A percentile compares a stretch with the other conserved stretches of the same genome.
Evolutionary conservation across 1,140 invertebrate species (phyloP).

Genomic region (Brachionus manjavacas): DNA sequence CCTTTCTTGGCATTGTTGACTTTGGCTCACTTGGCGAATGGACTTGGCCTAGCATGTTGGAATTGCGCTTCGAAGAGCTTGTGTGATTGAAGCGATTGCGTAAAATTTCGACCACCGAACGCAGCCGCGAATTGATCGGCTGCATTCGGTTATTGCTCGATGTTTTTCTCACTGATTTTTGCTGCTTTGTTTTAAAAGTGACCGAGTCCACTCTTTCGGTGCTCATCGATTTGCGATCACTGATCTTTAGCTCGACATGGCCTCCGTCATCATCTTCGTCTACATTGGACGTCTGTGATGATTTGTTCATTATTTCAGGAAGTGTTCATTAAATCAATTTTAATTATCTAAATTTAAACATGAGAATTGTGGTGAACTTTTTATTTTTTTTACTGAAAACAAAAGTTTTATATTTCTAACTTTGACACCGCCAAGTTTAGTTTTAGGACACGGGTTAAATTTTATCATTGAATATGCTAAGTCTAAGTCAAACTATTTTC

Average conservation of each 20-base stretch:
- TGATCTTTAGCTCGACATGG: background rate
- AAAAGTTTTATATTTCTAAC: background rate
- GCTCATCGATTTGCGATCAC: background rate
- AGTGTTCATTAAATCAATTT: background rate
- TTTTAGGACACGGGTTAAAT: background rate
- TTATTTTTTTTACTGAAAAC: background rate
- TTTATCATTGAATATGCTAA: background rate
- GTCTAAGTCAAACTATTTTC: background rate
- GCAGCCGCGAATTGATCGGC: background rate
- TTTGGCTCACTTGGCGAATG: background rate
- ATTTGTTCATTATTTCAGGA: conserved; percentile 25
- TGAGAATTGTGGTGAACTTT: no score
- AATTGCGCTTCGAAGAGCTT: background rate
- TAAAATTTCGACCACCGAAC: conserved; percentile 12
- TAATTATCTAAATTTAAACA: background rate
- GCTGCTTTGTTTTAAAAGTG: background rate
- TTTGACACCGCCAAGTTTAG: background rate
- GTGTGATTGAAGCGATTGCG: conserved; percentile 7
- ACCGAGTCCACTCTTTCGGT: background rate
- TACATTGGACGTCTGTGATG: conserved; percentile 5
- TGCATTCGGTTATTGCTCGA: background rate
- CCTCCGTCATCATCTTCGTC: conserved; percentile 6
- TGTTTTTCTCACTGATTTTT: background rate
- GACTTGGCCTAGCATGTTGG: background rate
- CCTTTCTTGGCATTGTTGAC: background rate